Evolutionary conservation across 2,797 vertebrate genomes (phyloP).

Genomic region (Eulemur albifrons): DNA sequence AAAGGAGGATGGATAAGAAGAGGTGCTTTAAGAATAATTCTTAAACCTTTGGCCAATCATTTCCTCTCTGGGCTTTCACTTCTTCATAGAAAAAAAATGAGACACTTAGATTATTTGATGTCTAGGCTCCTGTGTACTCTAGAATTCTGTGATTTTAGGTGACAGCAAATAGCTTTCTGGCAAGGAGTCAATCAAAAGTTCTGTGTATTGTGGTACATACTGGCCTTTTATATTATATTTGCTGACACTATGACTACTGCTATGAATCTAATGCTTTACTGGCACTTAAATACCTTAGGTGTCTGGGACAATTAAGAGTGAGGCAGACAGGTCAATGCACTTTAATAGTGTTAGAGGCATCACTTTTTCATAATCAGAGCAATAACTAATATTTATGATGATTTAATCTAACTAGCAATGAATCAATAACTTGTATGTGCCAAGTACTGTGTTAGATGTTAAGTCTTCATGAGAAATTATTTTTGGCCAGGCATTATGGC

Average conservation of each 20-base stretch:
- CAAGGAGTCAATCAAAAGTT: background rate
- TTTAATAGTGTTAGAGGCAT: background rate
- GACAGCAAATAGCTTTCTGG: background rate
- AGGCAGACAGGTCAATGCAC: background rate
- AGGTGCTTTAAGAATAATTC: background rate
- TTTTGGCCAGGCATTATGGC: background rate
- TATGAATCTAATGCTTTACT: background rate
- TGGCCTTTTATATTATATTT: conserved; percentile 18
- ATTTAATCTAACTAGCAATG: conserved; percentile 20
- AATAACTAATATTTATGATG: conserved; percentile 11
- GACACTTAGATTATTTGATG: background rate
- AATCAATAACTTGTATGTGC: background rate
- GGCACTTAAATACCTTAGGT: background rate
- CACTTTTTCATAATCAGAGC: background rate
- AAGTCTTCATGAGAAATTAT: conserved; percentile 34
- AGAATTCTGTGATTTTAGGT: conserved; percentile 42
- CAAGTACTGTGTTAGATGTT: background rate
- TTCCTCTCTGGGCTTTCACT: background rate
- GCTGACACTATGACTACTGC: background rate
- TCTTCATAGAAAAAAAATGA: background rate
- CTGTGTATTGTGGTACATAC: background rate
- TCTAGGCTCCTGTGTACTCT: background rate
- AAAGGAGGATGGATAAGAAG: conserved; percentile 20
- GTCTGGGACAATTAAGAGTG: background rate
- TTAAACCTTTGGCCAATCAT: background rate